Evolutionary conservation across 2,888 invertebrate species (phyloP), one percentile per base, ranked within the genome.

Genomic region (Acanthopleura granulata): DNA sequence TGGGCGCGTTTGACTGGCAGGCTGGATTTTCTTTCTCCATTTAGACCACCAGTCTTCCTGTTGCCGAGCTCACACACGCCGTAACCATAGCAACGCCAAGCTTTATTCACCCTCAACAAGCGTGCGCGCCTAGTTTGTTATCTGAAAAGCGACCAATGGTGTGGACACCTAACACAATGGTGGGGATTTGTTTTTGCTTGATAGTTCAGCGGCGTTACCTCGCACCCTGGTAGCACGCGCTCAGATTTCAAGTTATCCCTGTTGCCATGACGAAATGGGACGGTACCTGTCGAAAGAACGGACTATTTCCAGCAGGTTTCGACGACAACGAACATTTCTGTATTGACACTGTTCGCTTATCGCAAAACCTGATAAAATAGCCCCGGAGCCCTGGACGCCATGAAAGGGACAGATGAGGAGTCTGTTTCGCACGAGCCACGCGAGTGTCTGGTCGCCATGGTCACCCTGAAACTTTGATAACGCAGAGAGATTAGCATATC

Each of bases 301-400:
- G 66, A 78, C 82, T 83, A 83, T 83, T 82, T 83, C 81, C 84
- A 84, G 85, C 85, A 85, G 85, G 85, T 85, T 85, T 85, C 85
- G 84, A 83, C 85, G 85, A 85, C 85, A 85, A 85, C 85, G 85
- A 85, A 85, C 85, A 85, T 77, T 61, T 62, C 62, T 30, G 22
- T 62, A 27, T 25, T 78, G 49, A 72, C 78, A 83, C 76, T 84
- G 84, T 80, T 84, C 84, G 81, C 81, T 75, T 72, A 84, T 83
- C 84, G 82, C 78, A 82, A 84, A 83, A 84, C 84, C 84, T 83
- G 84, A 80, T 79, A 84, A 83, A 84, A 83, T 84, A 72, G 72
- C 76, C 72, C 66, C 66, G 66, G 66, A 66, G 25, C 29, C 57
- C 12, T 18, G 18, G n/a, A 18, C 12, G 22, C 3, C 57, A 4